These are phyloP conservation scores for Hippocampus guttulatus DNA, from an alignment of 2,113 vertebrate species.

Conservation along the genomic window DNA sequence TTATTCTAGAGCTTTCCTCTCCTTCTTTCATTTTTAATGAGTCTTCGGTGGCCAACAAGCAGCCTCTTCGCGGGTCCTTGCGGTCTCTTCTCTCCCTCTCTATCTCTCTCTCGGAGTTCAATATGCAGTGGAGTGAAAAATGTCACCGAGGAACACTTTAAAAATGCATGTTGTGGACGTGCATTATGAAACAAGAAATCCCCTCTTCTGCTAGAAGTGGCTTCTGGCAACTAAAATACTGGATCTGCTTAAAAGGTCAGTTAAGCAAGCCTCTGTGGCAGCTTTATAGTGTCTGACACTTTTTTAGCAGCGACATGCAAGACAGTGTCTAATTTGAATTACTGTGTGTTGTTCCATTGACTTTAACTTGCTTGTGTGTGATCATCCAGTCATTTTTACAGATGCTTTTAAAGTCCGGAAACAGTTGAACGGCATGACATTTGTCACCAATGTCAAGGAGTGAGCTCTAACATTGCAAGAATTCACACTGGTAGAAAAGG, in stretches of 20 bases:
- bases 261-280: conserved; percentile 19
- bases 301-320: conserved; percentile 26
- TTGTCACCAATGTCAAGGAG: not conserved
- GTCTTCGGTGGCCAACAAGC: conserved; percentile 28
- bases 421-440: conserved; percentile 28
- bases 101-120: conserved; percentile 16
- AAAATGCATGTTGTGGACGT: conserved; percentile 48
- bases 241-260: conserved; percentile 36
- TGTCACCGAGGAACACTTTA: conserved; percentile 33
- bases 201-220: conserved; percentile 21
- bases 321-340: conserved; percentile 27
- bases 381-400: not conserved
- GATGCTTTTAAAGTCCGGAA: conserved; percentile 40
- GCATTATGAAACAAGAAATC: conserved; percentile 37
- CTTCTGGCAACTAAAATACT: conserved; percentile 41
- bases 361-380: not conserved
- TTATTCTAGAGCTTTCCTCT: conserved; percentile 17
- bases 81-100: conserved; percentile 21
- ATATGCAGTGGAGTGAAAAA: conserved; percentile 38
- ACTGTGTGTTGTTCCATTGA: not conserved
- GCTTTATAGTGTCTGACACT: conserved; percentile 23
- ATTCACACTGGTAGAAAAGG: not conserved
- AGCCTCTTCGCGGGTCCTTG: conserved; percentile 15
- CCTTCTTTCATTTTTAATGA: conserved; percentile 57
- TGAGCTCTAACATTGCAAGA: not conserved